Base-by-base conservation (phyloP, 2,888 invertebrate genomes). In the Drosophila bunnanda region DNA sequence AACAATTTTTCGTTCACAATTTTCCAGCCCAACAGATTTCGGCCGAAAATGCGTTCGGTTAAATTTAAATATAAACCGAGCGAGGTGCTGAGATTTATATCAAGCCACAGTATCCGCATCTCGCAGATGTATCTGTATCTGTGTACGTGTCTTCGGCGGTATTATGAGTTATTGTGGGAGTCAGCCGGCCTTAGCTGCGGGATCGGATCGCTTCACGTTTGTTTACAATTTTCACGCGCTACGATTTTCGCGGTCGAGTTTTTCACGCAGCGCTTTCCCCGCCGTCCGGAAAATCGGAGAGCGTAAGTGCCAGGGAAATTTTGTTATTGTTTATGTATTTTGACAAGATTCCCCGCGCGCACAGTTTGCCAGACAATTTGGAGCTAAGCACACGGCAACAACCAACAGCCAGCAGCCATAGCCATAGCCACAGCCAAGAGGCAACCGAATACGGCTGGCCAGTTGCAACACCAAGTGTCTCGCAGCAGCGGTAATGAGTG, bases 301-400 rank as follows among this genome's bases (percentile, higher is more conserved):
- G 79, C 75, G 75, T 55, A 79, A 76, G 90, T 89, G 90, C 74
- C 72, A 85, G 79, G 79, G 76, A 87, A 80, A 83, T 81, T 74
- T 77, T 85, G 78, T 77, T 87, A 78, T 85, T 91, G 92, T 91
- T 91, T 91, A 92, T 86, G 78, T 91, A 91, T 91, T 91, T 91
- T 91, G 91, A 91, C 92, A 92, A 86, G 88, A 82, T 90, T 80
- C 80, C 64, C 77, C 67, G 68, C 60, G 80, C 78, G 74, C 70
- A 76, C 76, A 71, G 75, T 75, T 79, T 83, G 79, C 90, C 89
- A 88, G 87, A 90, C 90, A 88, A 78, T 65, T 80, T 77, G 88
- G 90, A 77, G 80, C 82, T 56, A 50, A 48, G 58, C 69, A 39
- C 58, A 34, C 25, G 53, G 59, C 41, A 44, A 38, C 38, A 32